phyloP scores from a whole-genome alignment of 2,888 invertebrate species.

The Spodoptera littoralis region DNA sequence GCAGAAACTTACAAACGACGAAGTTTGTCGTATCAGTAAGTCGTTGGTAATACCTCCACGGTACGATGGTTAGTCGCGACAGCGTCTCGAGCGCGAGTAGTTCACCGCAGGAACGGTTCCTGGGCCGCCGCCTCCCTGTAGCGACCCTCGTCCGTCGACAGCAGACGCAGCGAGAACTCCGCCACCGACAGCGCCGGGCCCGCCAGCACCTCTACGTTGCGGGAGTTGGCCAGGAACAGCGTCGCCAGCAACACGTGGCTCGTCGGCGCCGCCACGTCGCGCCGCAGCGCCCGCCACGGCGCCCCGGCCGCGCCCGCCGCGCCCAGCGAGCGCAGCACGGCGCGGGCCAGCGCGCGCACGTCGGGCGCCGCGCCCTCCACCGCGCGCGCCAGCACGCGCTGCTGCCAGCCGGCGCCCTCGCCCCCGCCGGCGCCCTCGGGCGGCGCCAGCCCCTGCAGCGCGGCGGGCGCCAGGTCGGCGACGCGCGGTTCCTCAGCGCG shows the following conservation, averaged over 20 bases:
- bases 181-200: conserved; percentile 67
- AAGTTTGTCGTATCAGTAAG: too few relatives aligned
- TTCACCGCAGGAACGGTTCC: conserved; percentile 13
- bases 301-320: conserved; percentile 6
- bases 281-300: conserved; percentile 30
- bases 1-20: too few relatives aligned
- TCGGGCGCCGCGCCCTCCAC: conserved; percentile 51
- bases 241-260: conserved; percentile 49
- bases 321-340: conserved; percentile 52
- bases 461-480: conserved; percentile 29
- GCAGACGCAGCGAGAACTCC: conserved; percentile 70
- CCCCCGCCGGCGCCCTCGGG: conserved; percentile 53
- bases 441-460: conserved; percentile 32
- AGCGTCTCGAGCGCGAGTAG: background rate
- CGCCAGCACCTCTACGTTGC: conserved; percentile 71
- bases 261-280: conserved; percentile 28
- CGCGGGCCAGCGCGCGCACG: conserved; percentile 60
- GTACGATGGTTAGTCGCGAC: background rate
- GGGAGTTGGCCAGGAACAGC: conserved; percentile 61
- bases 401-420: conserved; percentile 53
- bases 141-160: conserved; percentile 62
- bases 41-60: too few relatives aligned
- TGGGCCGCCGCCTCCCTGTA: conserved; percentile 57
- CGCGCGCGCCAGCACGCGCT: conserved; percentile 56
- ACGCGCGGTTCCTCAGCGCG: conserved; percentile 54